Percentiles rank a stretch among this genome's conserved stretches.
Evolutionary conservation across 2,797 vertebrate species (phyloP).

Genomic region (Gephyroberyx darwinii): DNA sequence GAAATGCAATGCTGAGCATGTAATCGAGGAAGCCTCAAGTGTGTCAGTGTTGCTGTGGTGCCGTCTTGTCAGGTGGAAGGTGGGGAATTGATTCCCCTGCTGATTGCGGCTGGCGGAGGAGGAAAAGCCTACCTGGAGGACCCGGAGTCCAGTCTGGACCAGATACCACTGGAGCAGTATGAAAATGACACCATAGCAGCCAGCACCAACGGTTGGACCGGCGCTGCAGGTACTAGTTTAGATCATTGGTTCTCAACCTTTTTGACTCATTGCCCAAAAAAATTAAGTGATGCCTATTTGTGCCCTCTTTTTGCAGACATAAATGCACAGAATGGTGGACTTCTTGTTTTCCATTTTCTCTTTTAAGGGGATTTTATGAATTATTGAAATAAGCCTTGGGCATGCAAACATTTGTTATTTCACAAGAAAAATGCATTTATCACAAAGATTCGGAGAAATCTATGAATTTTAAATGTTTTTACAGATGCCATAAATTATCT

Average conservation of each 20-base stretch:
- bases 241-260: background rate
- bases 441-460: no score
- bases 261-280: background rate
- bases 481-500: no score
- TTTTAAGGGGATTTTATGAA: background rate
- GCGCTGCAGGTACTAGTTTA: constrained; percentile 84
- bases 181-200: constrained; percentile 83
- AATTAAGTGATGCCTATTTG: no score
- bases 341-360: no score
- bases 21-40: background rate
- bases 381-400: background rate
- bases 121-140: constrained; percentile 90
- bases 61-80: constrained; percentile 75
- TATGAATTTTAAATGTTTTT: no score
- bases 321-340: no score
- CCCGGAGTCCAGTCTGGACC: constrained; percentile 78
- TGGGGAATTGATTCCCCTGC: constrained; percentile 83
- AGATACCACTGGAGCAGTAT: constrained; percentile 82
- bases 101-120: constrained; percentile 91
- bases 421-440: no score
- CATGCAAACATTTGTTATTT: no score
- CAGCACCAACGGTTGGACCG: constrained; percentile 83
- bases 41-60: background rate
- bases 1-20: background rate
- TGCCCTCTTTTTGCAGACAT: no score